Evolutionary conservation across 1,140 invertebrate genomes (phyloP), one percentile per base, ranked within the genome.

Genomic region (Ridgeia piscesae): DNA sequence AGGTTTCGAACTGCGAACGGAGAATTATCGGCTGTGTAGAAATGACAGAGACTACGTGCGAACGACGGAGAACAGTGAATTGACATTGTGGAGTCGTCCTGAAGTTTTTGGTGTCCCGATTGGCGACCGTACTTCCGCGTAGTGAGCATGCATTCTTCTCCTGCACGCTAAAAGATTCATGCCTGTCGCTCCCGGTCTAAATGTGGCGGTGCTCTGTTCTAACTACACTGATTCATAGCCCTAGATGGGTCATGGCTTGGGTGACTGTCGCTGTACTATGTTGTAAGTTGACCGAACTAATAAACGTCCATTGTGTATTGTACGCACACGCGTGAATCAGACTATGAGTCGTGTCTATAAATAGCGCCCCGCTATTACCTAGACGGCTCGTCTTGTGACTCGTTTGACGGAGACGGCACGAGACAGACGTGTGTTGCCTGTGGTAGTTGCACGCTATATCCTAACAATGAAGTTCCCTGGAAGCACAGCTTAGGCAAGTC

Each of bases 401-500:
- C 58, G 58, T 31, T 9, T 14, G 58, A 77, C 58, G 27, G 11
- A 17, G 58, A 11, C 58, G 27, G 58, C 2, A 21, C 58, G 27
- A 21, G 0, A 77, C 58, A 31, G 2, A 77, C 58, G 42, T 42
- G 11, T 8, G 58, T 21, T 77, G 58, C 58, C 14, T 0, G 11
- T 9, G 4, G 58, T 21, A 14, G 0, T 77, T 17, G 6, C 11
- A 77, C 2, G 27, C 58, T 21, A 77, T 31, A 31, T 77, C 2
- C 27, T 31, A 77, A 42, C 58, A 21, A 77, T 77, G 58, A 77
- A n/a, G 27, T 77, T 77, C 50, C 88, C 91, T 94, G 50, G 91
- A 93, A 50, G 93, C 94, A 31, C 94, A 94, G 50, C 91, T 95
- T 33, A 94, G 93, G 89, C 42, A 91, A 31, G 94, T 94, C 6